Evolutionary conservation across 2,888 invertebrate genomes (phyloP).

Genomic region (Chorisops tibialis): DNA sequence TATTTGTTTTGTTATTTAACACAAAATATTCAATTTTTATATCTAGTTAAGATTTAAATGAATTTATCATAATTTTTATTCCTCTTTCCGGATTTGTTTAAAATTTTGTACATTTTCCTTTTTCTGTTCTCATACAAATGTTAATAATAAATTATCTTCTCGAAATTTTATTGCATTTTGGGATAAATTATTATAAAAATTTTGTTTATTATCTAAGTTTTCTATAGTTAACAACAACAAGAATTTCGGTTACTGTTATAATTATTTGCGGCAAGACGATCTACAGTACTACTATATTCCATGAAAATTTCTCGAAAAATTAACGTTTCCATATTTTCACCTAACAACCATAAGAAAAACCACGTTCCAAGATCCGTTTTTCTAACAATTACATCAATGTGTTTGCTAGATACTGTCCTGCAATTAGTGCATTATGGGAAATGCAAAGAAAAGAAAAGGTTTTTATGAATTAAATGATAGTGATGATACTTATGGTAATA

Average conservation of each 20-base stretch:
- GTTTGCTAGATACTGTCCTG: constrained; percentile 20
- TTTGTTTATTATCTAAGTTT: too few species aligned
- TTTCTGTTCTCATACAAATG: too few species aligned
- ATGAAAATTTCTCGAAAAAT: constrained; percentile 9
- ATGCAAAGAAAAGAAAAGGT: constrained; percentile 4
- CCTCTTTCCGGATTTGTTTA: too few species aligned
- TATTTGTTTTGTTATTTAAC: neutral
- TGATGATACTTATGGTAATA: too few species aligned
- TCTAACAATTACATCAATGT: constrained; percentile 16
- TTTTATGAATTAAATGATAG: too few species aligned
- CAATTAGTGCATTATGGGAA: constrained; percentile 8
- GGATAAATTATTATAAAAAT: too few species aligned
- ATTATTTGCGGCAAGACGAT: constrained; percentile 8
- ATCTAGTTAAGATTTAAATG: too few species aligned
- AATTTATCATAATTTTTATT: too few species aligned
- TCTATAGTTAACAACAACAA: neutral
- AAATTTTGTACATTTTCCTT: too few species aligned
- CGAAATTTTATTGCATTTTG: too few species aligned
- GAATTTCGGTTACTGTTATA: constrained; percentile 4
- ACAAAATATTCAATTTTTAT: too few species aligned
- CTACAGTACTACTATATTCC: constrained; percentile 9
- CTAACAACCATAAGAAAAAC: constrained; percentile 13
- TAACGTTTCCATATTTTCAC: constrained; percentile 15
- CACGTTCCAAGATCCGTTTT: constrained; percentile 24
- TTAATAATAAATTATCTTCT: too few species aligned